These are phyloP conservation scores for Numenius arquata DNA, from an alignment of 2,113 vertebrate genomes.

Conservation along the genomic window DNA sequence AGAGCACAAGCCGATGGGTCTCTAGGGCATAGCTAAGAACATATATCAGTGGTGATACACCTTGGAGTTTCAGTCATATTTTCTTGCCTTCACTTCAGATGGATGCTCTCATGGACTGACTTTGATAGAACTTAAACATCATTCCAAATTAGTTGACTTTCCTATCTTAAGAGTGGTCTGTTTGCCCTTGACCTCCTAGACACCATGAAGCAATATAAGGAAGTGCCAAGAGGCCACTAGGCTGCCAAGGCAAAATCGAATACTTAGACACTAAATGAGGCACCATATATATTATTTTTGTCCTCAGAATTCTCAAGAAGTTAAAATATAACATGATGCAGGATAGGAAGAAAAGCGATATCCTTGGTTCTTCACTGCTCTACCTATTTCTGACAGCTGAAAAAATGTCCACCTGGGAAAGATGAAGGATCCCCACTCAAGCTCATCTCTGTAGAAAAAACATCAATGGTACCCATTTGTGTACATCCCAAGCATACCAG, in stretches of 20 bases:
- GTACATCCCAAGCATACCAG: background rate
- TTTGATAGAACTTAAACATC: background rate
- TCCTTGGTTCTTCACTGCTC: background rate
- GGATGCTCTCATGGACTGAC: background rate
- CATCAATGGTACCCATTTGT: background rate
- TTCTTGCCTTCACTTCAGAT: background rate
- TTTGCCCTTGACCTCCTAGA: background rate
- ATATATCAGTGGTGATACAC: background rate
- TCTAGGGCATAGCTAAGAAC: background rate
- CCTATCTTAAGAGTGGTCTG: background rate
- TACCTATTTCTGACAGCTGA: background rate
- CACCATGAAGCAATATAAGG: background rate
- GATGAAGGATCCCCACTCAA: background rate
- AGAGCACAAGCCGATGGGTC: background rate
- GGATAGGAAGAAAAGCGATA: background rate
- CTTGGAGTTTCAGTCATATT: background rate
- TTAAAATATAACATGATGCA: background rate
- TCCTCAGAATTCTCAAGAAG: background rate
- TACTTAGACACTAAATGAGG: background rate
- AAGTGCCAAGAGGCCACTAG: background rate
- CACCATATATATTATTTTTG: background rate
- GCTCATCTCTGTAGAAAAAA: background rate
- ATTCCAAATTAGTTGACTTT: conserved; percentile 9
- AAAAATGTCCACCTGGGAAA: background rate
- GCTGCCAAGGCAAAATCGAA: background rate